phyloP scores from a whole-genome alignment of 92 coral and sea anemone species.

The Chrysogorgia sp. region DNA sequence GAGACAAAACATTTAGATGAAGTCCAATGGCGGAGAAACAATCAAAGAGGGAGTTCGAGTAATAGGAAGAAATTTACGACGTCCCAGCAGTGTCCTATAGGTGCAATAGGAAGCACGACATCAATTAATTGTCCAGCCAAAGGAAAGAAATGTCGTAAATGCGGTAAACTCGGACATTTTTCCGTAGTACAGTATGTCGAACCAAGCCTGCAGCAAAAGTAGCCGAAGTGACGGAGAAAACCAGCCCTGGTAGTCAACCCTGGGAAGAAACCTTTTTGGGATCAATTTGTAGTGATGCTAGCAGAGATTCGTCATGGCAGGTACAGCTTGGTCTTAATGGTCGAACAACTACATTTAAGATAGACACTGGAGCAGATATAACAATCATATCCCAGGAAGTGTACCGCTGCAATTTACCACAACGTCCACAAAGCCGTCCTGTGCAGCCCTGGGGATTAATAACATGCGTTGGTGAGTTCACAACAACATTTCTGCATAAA shows the following conservation, averaged over 20 bases:
- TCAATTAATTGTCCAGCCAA: constrained; percentile 33
- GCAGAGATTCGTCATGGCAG: constrained; percentile 54
- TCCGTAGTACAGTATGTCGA: constrained; percentile 52
- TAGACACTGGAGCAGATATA: constrained; percentile 60
- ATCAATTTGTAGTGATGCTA: constrained; percentile 24
- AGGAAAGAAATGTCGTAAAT: constrained; percentile 54
- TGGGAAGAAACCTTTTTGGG: constrained; percentile 45
- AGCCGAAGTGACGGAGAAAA: constrained; percentile 44
- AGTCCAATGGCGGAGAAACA: constrained; percentile 21
- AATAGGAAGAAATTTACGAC: constrained; percentile 1
- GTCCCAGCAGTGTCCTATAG: constrained; percentile 28
- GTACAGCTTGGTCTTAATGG: constrained; percentile 50
- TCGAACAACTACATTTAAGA: constrained; percentile 42
- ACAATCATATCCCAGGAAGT: constrained; percentile 48
- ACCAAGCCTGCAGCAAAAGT: constrained; percentile 27
- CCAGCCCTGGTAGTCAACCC: constrained; percentile 9
- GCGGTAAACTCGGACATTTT: constrained; percentile 53
- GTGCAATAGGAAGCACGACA: constrained; percentile 33
- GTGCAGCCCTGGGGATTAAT: constrained; percentile 45
- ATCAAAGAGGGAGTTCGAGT: constrained; percentile 20
- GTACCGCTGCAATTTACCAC: constrained; percentile 41
- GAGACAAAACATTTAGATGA: constrained; percentile 43
- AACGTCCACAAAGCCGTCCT: constrained; percentile 36
- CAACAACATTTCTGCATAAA: constrained; percentile 5
- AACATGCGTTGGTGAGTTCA: constrained; percentile 33